These are phyloP conservation scores for Radopholus similis DNA, from an alignment of 1,140 invertebrate species.

Conservation along the genomic window DNA sequence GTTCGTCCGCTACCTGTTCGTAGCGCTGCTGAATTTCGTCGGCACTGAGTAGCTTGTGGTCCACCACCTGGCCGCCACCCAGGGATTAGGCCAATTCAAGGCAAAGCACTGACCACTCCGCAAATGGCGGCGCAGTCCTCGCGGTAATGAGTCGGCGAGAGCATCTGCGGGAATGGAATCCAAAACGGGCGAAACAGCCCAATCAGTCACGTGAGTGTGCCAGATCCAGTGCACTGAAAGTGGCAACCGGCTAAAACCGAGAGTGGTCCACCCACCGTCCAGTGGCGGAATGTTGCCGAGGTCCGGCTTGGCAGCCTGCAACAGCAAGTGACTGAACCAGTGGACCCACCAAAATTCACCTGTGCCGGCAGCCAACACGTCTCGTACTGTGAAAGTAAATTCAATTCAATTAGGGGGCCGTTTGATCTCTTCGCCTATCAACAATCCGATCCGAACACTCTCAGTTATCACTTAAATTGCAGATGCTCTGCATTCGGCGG, in stretches of 20 bases:
- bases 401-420: too few species aligned
- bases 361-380: conserved; percentile 62
- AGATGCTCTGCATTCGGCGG: too few species aligned
- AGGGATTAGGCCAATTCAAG: too few species aligned
- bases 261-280: conserved; percentile 38
- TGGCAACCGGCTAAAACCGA: neutral
- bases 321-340: neutral
- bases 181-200: neutral
- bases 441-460: too few species aligned
- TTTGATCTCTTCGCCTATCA: too few species aligned
- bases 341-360: conserved; percentile 23
- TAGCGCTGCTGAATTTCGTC: conserved; percentile 60
- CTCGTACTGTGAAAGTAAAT: too few species aligned
- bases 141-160: conserved; percentile 61
- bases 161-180: conserved; percentile 43
- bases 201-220: conserved; percentile 61
- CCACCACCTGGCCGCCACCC: too few species aligned
- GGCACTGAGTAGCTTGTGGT: conserved; percentile 61
- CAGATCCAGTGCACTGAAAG: conserved; percentile 64
- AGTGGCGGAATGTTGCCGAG: conserved; percentile 61
- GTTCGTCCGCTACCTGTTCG: conserved; percentile 29
- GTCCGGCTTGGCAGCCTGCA: conserved; percentile 57
- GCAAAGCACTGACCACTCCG: conserved; percentile 53
- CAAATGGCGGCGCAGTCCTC: conserved; percentile 61
- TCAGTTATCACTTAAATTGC: too few species aligned